Evolutionary conservation across 2,797 vertebrate genomes (phyloP).

Genomic region (Fundulus diaphanus): DNA sequence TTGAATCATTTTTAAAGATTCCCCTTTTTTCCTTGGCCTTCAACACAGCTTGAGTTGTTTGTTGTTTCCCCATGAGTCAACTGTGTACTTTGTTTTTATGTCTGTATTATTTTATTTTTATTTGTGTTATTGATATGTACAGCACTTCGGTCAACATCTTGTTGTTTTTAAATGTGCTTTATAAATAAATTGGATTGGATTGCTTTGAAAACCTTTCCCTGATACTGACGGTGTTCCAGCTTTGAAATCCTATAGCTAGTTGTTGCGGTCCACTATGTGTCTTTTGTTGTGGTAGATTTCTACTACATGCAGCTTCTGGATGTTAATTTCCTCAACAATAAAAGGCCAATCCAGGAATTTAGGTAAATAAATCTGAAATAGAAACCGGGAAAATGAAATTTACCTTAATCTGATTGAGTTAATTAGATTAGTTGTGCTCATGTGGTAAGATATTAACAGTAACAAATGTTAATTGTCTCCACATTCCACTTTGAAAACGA

Average conservation of each 20-base stretch:
- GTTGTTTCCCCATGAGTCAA: too few species aligned
- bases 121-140: too few species aligned
- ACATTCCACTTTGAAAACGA: not conserved
- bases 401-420: not conserved
- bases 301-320: not conserved
- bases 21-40: too few species aligned
- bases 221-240: too few species aligned
- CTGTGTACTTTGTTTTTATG: too few species aligned
- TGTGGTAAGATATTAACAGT: not conserved
- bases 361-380: not conserved
- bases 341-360: not conserved
- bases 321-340: not conserved
- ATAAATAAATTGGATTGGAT: too few species aligned
- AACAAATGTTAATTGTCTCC: not conserved
- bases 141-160: too few species aligned
- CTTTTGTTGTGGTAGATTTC: not conserved
- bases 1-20: too few species aligned
- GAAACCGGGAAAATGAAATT: not conserved
- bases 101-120: too few species aligned
- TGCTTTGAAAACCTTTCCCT: too few species aligned
- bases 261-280: not conserved
- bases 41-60: too few species aligned
- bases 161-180: too few species aligned
- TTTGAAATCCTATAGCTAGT: not conserved
- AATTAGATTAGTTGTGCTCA: not conserved